A percentile compares a stretch with the other conserved stretches of the same genome.
phyloP scores from a whole-genome alignment of 2,888 invertebrate species.

The Netelia fuscicornis region DNA sequence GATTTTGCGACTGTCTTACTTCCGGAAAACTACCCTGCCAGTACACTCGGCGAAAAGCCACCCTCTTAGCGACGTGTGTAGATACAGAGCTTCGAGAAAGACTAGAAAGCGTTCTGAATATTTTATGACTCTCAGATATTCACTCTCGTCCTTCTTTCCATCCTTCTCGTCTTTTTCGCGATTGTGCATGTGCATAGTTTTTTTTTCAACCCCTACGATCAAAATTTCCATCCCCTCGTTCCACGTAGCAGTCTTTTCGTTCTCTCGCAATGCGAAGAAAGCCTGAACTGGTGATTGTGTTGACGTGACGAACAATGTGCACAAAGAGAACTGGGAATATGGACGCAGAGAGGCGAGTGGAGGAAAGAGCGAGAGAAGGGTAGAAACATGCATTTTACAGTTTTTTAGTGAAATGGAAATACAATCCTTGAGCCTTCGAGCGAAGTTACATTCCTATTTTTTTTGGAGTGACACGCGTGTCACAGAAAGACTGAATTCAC shows the following conservation, averaged over 20 bases:
- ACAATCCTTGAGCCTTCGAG: neutral
- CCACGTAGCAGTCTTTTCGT: neutral
- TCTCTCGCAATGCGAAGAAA: neutral
- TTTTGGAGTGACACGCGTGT: neutral
- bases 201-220: constrained; percentile 23
- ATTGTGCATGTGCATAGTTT: constrained; percentile 20
- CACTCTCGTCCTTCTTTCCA: constrained; percentile 4
- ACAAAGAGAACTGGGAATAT: neutral
- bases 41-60: neutral
- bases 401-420: neutral
- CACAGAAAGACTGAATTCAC: no score
- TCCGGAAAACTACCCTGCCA: constrained; percentile 7
- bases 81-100: constrained; percentile 68
- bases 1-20: constrained; percentile 31
- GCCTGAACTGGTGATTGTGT: neutral
- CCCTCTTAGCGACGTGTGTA: constrained; percentile 62
- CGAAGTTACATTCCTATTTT: neutral
- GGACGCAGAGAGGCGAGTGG: neutral
- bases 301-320: neutral
- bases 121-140: constrained; percentile 54
- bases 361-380: neutral
- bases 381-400: neutral
- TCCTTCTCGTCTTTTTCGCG: constrained; percentile 19
- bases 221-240: constrained; percentile 13
- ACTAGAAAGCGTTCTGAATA: constrained; percentile 67